phyloP scores from a whole-genome alignment of 1,140 invertebrate species.

The Drosophila bipectinata region DNA sequence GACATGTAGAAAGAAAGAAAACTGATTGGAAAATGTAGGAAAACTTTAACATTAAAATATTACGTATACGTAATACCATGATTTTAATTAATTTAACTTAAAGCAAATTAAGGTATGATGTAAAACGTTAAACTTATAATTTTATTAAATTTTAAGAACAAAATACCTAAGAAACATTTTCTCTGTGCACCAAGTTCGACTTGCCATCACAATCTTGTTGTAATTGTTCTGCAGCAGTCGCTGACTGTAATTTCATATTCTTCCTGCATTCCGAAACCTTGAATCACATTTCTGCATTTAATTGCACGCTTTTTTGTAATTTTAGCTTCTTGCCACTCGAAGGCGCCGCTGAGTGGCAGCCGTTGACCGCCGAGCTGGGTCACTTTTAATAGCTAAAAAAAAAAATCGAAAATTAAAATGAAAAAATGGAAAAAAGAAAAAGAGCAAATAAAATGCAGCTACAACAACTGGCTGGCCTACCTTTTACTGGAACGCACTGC shows the following conservation, averaged over 20 bases:
- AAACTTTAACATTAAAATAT: background rate
- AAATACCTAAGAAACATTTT: background rate
- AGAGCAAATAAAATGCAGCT: constrained; percentile 24
- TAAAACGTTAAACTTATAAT: background rate
- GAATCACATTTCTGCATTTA: constrained; percentile 83
- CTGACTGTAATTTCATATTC: constrained; percentile 79
- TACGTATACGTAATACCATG: background rate
- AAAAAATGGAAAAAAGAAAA: constrained; percentile 5
- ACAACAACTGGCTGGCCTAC: constrained; percentile 38
- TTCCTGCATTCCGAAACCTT: constrained; percentile 84
- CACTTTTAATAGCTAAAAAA: constrained; percentile 60
- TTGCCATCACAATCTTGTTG: constrained; percentile 44
- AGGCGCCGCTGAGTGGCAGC: constrained; percentile 61
- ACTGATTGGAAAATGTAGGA: too few relatives aligned
- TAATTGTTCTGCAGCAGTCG: constrained; percentile 69
- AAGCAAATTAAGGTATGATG: too few relatives aligned
- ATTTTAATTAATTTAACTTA: too few relatives aligned
- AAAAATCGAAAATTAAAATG: constrained; percentile 5
- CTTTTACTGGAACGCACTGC: constrained; percentile 48
- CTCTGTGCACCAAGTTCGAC: constrained; percentile 17
- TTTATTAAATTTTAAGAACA: background rate
- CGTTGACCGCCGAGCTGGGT: constrained; percentile 75
- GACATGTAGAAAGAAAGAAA: too few relatives aligned
- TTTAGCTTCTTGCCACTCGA: constrained; percentile 42
- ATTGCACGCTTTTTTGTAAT: constrained; percentile 64